Evolutionary conservation across 2,888 invertebrate genomes (phyloP), one percentile per base, ranked within the genome.

Genomic region (Temnothorax rugatulus): DNA sequence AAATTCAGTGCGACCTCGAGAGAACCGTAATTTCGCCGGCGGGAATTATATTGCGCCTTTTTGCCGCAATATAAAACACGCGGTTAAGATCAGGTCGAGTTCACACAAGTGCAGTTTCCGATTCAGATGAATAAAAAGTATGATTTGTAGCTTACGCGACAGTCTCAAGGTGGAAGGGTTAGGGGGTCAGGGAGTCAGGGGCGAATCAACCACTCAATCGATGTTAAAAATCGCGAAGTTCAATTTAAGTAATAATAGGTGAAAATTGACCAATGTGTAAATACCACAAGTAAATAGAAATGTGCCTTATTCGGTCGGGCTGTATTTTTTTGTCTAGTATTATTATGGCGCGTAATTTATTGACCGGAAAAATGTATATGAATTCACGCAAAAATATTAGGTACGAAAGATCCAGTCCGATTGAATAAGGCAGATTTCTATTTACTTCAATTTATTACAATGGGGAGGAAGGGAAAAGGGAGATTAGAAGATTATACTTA

Each of bases 1-100:
- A 59, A 79, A 79, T 79, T 71, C 57, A 47, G 59, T 18, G 79
- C 44, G 18, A 77, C 11, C 77, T 44, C 68, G 69, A 18, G 63
- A 25, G 41, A 79, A 59, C 15, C 59, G 29, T 34, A 79, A 79
- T 79, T 71, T 71, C 18, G 11, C n/a, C 54, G 15, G 66, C 38
- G 25, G 52, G 18, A 4, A 44, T 44, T 54, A 7, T 15, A 18
- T 44, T 44, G 25, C 79, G 25, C 9, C 21, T 66, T 77, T 66
- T 68, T 77, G 29, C 52, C 25, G 4, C 21, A 18, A 59, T 59
- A 34, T n/a, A 59, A 61, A 61, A 81, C 38, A n/a, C 13, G n/a
- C 52, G 25, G 25, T 38, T 52, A 61, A 59, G 44, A 34, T 63
- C 41, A 38, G 25, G 4, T 18, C 18, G 71, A 69, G 69, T 52